A percentile compares a stretch with the other conserved stretches of the same genome.
phyloP scores from a whole-genome alignment of 1,140 invertebrate species.

The Dinoponera quadriceps region DNA sequence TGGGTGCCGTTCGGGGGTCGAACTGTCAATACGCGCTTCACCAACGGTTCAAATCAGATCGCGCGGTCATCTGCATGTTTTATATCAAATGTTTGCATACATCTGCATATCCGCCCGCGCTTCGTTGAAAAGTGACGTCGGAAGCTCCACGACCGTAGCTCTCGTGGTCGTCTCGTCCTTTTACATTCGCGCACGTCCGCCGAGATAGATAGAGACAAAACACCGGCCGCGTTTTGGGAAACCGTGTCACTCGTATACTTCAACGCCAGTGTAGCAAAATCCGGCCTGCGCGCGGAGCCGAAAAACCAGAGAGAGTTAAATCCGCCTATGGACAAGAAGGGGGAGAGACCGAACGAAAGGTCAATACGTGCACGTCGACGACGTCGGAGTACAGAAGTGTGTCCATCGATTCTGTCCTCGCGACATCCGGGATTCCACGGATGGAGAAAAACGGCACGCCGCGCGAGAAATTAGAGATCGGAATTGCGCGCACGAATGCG shows the following conservation, averaged over 20 bases:
- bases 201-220: no score
- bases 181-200: no score
- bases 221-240: background rate
- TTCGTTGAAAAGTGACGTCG: background rate
- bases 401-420: background rate
- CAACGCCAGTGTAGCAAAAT: background rate
- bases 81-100: background rate
- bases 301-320: background rate
- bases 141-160: background rate
- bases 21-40: background rate
- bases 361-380: background rate
- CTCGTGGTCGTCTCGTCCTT: no score
- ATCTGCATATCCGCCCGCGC: background rate
- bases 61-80: background rate
- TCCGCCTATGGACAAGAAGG: background rate
- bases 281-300: background rate
- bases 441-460: background rate
- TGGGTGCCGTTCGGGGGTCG: background rate
- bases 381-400: background rate
- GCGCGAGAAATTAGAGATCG: background rate
- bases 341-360: background rate
- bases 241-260: background rate
- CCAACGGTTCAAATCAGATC: background rate
- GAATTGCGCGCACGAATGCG: background rate
- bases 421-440: no score